These are phyloP conservation scores for Eupithecia exiguata DNA, from an alignment of 2,888 invertebrate genomes.

Conservation along the genomic window DNA sequence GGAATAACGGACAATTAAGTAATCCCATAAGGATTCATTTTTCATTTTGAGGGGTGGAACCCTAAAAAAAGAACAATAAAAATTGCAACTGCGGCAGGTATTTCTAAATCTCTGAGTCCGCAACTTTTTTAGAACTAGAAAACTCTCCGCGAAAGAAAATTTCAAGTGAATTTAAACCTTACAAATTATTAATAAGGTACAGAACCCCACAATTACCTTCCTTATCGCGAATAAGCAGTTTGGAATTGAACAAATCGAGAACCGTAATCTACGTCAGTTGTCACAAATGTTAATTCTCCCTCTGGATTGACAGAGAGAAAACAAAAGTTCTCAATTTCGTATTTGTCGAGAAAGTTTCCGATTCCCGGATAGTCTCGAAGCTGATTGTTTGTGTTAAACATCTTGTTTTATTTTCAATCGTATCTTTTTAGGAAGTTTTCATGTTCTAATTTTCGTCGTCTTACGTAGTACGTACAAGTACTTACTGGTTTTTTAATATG, in stretches of 20 bases:
- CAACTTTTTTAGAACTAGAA: background rate
- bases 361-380: slow-evolving; percentile 13
- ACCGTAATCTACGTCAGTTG: slow-evolving; percentile 31
- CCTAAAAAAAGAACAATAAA: background rate
- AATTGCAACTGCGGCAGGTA: background rate
- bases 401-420: background rate
- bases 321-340: slow-evolving; percentile 45
- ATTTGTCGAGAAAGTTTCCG: slow-evolving; percentile 32
- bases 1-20: too few relatives aligned
- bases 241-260: slow-evolving; percentile 15
- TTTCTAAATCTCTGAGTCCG: background rate
- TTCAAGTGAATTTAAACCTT: background rate
- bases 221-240: background rate
- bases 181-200: background rate
- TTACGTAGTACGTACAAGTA: too few relatives aligned
- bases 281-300: slow-evolving; percentile 47
- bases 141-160: background rate
- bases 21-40: too few relatives aligned
- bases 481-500: too few relatives aligned
- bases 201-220: background rate
- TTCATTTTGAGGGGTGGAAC: too few relatives aligned
- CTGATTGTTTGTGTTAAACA: background rate
- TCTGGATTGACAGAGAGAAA: slow-evolving; percentile 49
- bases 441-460: background rate
- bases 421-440: background rate